These are phyloP conservation scores for Pomatorhinus ruficollis DNA, from an alignment of 2,113 vertebrate species.

Conservation along the genomic window DNA sequence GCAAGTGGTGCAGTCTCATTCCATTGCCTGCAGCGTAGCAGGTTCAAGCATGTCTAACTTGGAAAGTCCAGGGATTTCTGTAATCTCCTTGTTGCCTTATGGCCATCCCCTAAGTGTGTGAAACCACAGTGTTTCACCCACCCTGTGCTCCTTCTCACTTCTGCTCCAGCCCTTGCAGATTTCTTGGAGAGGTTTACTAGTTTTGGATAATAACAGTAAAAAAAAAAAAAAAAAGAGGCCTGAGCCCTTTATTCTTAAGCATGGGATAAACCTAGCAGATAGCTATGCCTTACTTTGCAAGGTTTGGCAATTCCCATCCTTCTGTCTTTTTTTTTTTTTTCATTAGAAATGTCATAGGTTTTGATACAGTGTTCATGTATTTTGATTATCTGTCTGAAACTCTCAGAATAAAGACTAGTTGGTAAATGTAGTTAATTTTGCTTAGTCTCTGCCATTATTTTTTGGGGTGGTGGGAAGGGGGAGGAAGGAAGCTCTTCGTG, in stretches of 20 bases:
- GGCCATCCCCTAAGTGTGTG: background rate
- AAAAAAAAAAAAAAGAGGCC: background rate
- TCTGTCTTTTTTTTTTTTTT: background rate
- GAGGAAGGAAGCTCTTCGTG: background rate
- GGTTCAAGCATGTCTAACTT: background rate
- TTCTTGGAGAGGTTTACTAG: background rate
- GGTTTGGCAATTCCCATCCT: background rate
- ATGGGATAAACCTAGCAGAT: background rate
- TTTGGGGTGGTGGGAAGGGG: accelerated
- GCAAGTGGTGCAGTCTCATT: background rate
- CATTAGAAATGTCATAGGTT: background rate
- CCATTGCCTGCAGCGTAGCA: background rate
- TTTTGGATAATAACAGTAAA: background rate
- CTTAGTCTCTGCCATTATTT: background rate
- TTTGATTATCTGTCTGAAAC: background rate
- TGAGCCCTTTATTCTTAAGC: background rate
- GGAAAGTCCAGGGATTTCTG: background rate
- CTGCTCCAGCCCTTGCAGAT: background rate
- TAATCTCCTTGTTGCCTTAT: background rate
- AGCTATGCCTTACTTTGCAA: background rate
- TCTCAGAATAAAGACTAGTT: background rate
- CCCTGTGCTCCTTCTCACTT: background rate
- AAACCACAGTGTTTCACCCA: background rate
- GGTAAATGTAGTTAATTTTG: background rate
- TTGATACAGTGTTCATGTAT: background rate